Evolutionary conservation across 2,113 vertebrate genomes (phyloP).

Genomic region (Tragelaphus buxtoni): DNA sequence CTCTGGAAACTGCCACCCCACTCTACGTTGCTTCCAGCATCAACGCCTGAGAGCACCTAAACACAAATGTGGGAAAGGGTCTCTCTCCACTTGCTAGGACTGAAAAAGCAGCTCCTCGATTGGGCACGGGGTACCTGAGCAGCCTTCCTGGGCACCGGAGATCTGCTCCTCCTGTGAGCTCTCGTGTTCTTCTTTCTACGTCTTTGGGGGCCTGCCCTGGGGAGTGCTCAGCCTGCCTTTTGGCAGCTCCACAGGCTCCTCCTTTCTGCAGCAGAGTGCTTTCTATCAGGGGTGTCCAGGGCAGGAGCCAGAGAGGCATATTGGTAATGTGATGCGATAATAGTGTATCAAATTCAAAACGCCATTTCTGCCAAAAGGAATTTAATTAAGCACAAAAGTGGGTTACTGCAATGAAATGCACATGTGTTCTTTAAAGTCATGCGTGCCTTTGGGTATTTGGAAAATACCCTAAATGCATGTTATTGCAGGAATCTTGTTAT

Average conservation of each 20-base stretch:
- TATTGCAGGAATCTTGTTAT: conserved; percentile 68
- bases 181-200: neutral
- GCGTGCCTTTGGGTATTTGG: conserved; percentile 63
- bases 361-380: conserved; percentile 66
- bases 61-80: neutral
- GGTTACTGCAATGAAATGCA: conserved; percentile 68
- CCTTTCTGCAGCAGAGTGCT: conserved; percentile 9
- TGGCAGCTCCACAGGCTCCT: conserved; percentile 26
- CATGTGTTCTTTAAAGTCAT: conserved; percentile 55
- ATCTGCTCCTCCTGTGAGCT: neutral
- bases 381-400: conserved; percentile 72
- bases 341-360: conserved; percentile 59
- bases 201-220: neutral
- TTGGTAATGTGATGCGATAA: conserved; percentile 42
- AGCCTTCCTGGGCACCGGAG: neutral
- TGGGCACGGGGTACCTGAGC: neutral
- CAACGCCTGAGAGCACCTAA: neutral
- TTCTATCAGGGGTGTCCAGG: neutral
- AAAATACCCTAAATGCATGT: conserved; percentile 70
- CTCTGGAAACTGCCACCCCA: neutral
- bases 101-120: neutral
- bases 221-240: neutral
- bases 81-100: neutral
- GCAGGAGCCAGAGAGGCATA: conserved; percentile 34
- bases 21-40: neutral